Evolutionary conservation across 2,113 vertebrate genomes (phyloP).

Genomic region (Fregata magnificens): DNA sequence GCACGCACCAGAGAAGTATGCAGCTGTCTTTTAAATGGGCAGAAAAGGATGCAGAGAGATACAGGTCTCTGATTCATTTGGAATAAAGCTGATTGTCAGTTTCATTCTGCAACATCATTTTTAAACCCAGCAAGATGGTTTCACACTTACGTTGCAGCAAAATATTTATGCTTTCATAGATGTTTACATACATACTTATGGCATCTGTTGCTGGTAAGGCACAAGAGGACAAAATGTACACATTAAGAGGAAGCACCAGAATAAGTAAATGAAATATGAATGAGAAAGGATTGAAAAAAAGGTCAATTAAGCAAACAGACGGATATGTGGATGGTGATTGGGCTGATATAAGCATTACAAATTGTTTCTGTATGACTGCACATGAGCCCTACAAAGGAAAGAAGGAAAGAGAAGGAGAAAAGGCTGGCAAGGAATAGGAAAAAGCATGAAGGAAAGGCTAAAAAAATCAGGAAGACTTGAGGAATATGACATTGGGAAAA

Average conservation of each 20-base stretch:
- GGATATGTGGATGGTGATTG: not conserved
- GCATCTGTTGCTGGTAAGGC: not conserved
- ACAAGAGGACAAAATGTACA: not conserved
- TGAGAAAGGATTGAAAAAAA: not conserved
- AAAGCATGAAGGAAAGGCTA: not conserved
- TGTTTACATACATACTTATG: not conserved
- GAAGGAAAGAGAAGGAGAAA: not conserved
- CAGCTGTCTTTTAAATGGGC: not conserved
- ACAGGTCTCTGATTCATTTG: not conserved
- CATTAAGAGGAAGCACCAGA: not conserved
- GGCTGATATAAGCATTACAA: rapidly evolving
- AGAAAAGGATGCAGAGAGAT: not conserved
- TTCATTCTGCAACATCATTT: not conserved
- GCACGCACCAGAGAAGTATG: rapidly evolving
- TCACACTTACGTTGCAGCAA: not conserved
- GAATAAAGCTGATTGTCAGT: not conserved
- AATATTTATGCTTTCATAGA: not conserved
- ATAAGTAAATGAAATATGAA: not conserved
- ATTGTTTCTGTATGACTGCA: not conserved
- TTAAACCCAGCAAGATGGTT: not conserved
- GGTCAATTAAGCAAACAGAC: not conserved
- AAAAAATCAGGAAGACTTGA: not conserved
- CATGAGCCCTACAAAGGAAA: not conserved
- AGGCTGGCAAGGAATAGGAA: not conserved
- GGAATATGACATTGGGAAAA: not conserved